Conservation (phyloP, 1,140 invertebrate genomes). For the Littorina saxatilis region DNA sequence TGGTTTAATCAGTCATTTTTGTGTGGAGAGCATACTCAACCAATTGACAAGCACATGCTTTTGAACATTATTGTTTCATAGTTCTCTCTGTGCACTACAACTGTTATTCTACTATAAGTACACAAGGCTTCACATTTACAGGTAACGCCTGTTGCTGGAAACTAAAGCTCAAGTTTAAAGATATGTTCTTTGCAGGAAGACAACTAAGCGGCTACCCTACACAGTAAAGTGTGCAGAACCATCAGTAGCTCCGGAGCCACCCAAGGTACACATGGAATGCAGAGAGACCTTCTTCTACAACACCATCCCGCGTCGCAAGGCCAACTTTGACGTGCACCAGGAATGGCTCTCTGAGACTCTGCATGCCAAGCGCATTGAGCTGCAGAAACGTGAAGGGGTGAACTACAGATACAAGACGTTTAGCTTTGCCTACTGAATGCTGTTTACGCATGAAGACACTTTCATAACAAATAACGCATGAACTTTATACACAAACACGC, state of each 20-base stretch:
- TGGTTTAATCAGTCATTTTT: too few relatives aligned
- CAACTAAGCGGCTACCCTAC: slow-evolving; percentile 61
- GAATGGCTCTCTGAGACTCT: slow-evolving; percentile 72
- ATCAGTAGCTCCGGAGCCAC: slow-evolving; percentile 59
- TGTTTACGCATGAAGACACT: too few relatives aligned
- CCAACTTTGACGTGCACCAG: slow-evolving; percentile 64
- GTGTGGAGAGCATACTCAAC: too few relatives aligned
- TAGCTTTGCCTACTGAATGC: slow-evolving; percentile 63
- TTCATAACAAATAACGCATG: background rate
- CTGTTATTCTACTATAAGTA: too few relatives aligned
- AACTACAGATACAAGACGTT: slow-evolving; percentile 70
- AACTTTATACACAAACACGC: background rate
- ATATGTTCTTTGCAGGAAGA: slow-evolving; percentile 43
- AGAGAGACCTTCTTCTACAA: slow-evolving; percentile 72
- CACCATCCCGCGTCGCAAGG: slow-evolving; percentile 66
- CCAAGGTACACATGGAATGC: slow-evolving; percentile 66
- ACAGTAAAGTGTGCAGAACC: slow-evolving; percentile 62
- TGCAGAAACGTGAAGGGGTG: slow-evolving; percentile 63
- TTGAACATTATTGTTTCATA: too few relatives aligned
- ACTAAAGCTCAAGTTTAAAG: too few relatives aligned
- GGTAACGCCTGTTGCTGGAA: too few relatives aligned
- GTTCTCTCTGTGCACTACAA: too few relatives aligned
- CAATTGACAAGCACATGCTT: too few relatives aligned
- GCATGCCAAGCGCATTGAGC: slow-evolving; percentile 68
- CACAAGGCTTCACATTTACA: too few relatives aligned